phyloP scores from a whole-genome alignment of 2,888 invertebrate genomes.

The Boloria euphrosyne region DNA sequence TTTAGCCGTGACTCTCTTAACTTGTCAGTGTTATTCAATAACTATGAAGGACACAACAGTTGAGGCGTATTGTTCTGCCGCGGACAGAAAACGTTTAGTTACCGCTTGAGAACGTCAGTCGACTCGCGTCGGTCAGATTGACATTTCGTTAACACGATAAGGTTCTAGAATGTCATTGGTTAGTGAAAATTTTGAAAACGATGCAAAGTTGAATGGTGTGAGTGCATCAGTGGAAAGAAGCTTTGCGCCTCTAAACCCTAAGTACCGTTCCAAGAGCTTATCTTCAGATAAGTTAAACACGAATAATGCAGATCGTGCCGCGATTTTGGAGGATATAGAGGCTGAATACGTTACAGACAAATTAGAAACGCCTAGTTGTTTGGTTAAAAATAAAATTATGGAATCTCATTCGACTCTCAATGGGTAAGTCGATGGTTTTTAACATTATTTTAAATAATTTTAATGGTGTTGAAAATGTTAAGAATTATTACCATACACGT shows the following conservation, averaged over 20 bases:
- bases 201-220: conserved; percentile 69
- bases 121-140: conserved; percentile 36
- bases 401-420: conserved; percentile 56
- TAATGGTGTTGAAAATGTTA: background rate
- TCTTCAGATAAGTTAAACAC: conserved; percentile 79
- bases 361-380: conserved; percentile 73
- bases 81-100: conserved; percentile 15
- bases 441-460: background rate
- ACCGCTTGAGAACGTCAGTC: conserved; percentile 2
- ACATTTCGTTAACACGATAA: conserved; percentile 35
- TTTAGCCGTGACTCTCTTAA: no score
- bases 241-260: conserved; percentile 63
- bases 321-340: conserved; percentile 74
- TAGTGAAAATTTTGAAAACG: conserved; percentile 68
- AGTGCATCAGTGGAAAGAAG: conserved; percentile 69
- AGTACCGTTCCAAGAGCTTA: conserved; percentile 75
- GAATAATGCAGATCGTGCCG: conserved; percentile 71
- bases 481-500: no score
- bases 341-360: conserved; percentile 67
- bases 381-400: conserved; percentile 62
- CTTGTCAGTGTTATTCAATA: conserved; percentile 54
- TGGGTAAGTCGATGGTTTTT: conserved; percentile 54
- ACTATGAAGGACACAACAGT: conserved; percentile 57
- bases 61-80: conserved; percentile 6
- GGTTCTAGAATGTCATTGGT: conserved; percentile 65